Base-by-base conservation (phyloP, 2,888 invertebrate species). In the Hedychridium roseum region DNA sequence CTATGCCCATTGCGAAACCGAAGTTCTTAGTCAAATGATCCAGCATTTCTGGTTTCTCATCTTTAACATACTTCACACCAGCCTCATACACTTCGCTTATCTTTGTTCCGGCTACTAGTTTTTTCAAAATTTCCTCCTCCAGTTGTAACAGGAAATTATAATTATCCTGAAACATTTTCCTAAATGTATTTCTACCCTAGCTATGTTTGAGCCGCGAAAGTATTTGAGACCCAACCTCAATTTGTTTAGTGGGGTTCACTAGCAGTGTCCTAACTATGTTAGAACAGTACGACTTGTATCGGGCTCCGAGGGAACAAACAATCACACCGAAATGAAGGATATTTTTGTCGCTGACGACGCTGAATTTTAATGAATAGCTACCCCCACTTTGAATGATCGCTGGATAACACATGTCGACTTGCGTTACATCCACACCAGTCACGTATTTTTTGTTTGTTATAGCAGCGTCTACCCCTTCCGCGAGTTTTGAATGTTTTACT, bases 311-410 rank as follows among this genome's bases (percentile, higher is more conserved):
- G 7, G 93, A 93, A 78, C 97, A 97, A 35, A 97, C 90, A 57
- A 99, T 97, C 0, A 95, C 90, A 30, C 97, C 98, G 79, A 97
- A 99, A 80, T 98, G 96, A 46, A 99, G 80, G 59, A 86, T 86
- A 75, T 95, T 95, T 76, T 97, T 96, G 77, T 98, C 97, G 65
- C 96, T 94, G 2, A 88, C 88, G 2, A 93, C 94, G 73, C 96
- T 97, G 80, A 98, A 99, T 80, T 99, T 99, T 34, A 99, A 84
- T 71, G 90, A 92, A 81, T 98, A 99, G 73, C 91, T 89, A n/a
- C 97, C 98, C 5, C 99, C 99, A 23, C 97, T 98, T 79, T 99
- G 99, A 70, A 99, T 94, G 48, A 99, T 99, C 0, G 99, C 94
- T 0, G 97, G 96, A 78, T 98, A 99, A 74, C 98, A 99, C 88